Evolutionary conservation across 2,797 vertebrate genomes (phyloP).

Genomic region (Adelosebastes latens): DNA sequence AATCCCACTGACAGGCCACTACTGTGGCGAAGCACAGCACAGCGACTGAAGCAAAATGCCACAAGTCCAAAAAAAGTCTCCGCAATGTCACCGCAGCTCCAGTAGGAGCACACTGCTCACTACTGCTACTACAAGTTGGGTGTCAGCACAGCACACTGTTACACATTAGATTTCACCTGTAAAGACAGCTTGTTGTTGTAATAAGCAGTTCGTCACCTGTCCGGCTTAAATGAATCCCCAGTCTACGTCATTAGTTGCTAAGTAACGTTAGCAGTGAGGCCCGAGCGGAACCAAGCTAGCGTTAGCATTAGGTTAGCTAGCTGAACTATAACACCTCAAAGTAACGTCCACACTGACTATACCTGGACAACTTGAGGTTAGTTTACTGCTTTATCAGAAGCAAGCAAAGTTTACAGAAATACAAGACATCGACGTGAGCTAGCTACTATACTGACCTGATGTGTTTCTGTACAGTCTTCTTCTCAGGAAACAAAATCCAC

Average conservation of each 20-base stretch:
- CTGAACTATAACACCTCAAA: constrained; percentile 57
- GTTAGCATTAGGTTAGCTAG: constrained; percentile 59
- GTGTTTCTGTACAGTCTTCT: constrained; percentile 25
- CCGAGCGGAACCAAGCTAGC: constrained; percentile 50
- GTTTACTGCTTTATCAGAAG: background rate
- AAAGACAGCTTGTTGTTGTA: background rate
- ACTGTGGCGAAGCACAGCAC: background rate
- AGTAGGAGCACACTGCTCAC: constrained; percentile 40
- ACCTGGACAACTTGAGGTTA: constrained; percentile 51
- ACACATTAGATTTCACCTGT: constrained; percentile 23
- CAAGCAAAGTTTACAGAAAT: background rate
- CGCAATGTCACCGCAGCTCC: constrained; percentile 69
- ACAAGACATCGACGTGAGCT: background rate
- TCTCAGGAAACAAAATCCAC: constrained; percentile 19
- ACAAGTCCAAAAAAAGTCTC: constrained; percentile 66
- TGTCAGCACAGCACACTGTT: constrained; percentile 13
- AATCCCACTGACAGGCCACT: background rate
- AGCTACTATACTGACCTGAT: constrained; percentile 59
- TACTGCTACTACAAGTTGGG: constrained; percentile 60
- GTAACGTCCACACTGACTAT: constrained; percentile 28
- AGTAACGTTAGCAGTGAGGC: constrained; percentile 69
- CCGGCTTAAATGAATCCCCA: constrained; percentile 4
- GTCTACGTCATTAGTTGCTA: constrained; percentile 47
- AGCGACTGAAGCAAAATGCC: constrained; percentile 53
- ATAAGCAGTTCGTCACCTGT: background rate